A percentile compares a stretch with the other conserved stretches of the same genome.
These are phyloP conservation scores for Scaptomyza parva DNA, from an alignment of 2,888 invertebrate species.

Conservation along the genomic window DNA sequence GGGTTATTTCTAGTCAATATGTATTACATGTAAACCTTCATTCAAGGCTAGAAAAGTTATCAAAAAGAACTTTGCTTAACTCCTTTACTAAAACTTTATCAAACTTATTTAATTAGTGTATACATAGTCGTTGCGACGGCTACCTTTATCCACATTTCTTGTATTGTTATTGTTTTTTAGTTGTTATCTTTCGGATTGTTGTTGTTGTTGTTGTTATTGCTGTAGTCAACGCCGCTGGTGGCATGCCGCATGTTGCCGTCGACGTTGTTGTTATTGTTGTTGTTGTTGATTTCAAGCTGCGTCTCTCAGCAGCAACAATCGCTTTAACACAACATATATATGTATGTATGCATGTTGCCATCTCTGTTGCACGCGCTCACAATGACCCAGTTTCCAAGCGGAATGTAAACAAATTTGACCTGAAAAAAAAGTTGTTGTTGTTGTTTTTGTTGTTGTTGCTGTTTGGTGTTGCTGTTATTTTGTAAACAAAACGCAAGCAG, in stretches of 20 bases:
- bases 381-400: slow-evolving; percentile 82
- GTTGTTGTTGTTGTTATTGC: slow-evolving; percentile 37
- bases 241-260: slow-evolving; percentile 66
- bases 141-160: slow-evolving; percentile 12
- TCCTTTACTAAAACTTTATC: not conserved
- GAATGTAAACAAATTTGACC: slow-evolving; percentile 84
- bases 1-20: too few relatives aligned
- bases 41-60: not conserved
- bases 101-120: slow-evolving; percentile 25
- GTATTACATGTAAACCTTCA: too few relatives aligned
- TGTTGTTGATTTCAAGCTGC: slow-evolving; percentile 55
- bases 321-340: too few relatives aligned
- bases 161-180: slow-evolving; percentile 25
- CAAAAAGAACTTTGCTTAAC: not conserved
- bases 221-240: slow-evolving; percentile 53
- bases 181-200: slow-evolving; percentile 40
- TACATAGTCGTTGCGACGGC: slow-evolving; percentile 11
- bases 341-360: slow-evolving; percentile 22
- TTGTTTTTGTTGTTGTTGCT: slow-evolving; percentile 65
- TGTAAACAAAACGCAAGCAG: slow-evolving; percentile 75
- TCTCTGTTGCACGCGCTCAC: slow-evolving; percentile 72
- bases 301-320: slow-evolving; percentile 60
- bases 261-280: slow-evolving; percentile 3
- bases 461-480: slow-evolving; percentile 72
- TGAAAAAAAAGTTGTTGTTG: slow-evolving; percentile 68